Base-by-base conservation (phyloP, 2,888 invertebrate species). In the Cynaeus angustus region DNA sequence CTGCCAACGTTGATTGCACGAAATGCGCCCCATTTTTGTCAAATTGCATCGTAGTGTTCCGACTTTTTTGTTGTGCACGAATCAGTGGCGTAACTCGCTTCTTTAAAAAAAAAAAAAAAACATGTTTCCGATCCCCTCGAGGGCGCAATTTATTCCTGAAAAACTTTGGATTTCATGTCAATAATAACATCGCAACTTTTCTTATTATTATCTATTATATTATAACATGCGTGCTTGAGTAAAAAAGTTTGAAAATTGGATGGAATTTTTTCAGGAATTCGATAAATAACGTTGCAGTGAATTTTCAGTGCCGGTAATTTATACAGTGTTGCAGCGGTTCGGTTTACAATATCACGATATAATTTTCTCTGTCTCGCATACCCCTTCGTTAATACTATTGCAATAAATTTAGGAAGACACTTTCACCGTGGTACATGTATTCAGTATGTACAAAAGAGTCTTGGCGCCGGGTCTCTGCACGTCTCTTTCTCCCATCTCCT, bases 391-490 rank as follows among this genome's bases (percentile, higher is more conserved):
- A 78, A 80, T 78, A 78, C 81, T 77, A 79, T 78, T 77, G 80
- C 81, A 77, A 81, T 83, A 83, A 83, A 83, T 83, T 83, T 75
- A 66, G 74, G 78, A 78, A 78, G 79, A 81, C 79, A 79, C 77
- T 80, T 79, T 79, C 79, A 74, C 76, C 73, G 71, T 77, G 75
- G 75, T 75, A 64, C 78, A 72, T 75, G 77, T 73, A 74, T 74
- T 72, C 76, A 73, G 72, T 68, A 68, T 74, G 75, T 74, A 77
- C 77, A 71, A 66, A 66, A 73, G 70, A 71, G 72, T 74, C 70
- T 65, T 58, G 66, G 13, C 28, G 61, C 55, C 56, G 71, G 66
- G 61, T 28, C 55, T 12, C 72, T 53, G 48, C 66, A 46, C 68
- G 53, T 66, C 67, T 8, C 45, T 43, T 8, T 45, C 9, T 21